phyloP scores from a whole-genome alignment of 2,888 invertebrate genomes.

The Drosophila neoperkinsi region DNA sequence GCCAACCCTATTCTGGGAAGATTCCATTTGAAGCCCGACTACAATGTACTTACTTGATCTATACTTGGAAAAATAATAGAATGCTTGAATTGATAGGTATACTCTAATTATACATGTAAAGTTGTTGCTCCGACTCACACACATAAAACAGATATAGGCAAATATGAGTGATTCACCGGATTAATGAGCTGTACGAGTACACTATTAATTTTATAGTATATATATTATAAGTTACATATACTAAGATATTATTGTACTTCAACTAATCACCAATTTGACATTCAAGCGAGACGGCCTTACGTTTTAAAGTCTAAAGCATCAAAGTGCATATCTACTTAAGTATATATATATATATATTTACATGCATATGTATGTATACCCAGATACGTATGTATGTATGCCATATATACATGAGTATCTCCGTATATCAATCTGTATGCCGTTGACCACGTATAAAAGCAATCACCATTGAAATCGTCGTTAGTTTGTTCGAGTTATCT shows the following conservation, averaged over 20 bases:
- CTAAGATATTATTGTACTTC: conserved; percentile 69
- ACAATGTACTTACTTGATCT: neutral
- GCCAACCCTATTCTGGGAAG: conserved; percentile 1
- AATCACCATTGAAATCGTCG: conserved; percentile 61
- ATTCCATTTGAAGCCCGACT: neutral
- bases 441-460: conserved; percentile 70
- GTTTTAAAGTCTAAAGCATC: conserved; percentile 71
- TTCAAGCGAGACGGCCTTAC: conserved; percentile 71
- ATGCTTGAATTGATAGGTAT: conserved; percentile 6
- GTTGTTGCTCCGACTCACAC: neutral
- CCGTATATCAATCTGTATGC: conserved; percentile 21
- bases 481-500: conserved; percentile 69
- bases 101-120: conserved; percentile 11
- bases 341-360: conserved; percentile 26
- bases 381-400: conserved; percentile 22
- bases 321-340: conserved; percentile 44
- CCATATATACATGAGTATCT: conserved; percentile 3
- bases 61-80: conserved; percentile 2
- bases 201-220: conserved; percentile 31
- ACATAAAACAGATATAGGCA: neutral
- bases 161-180: conserved; percentile 1
- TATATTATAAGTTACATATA: conserved; percentile 52
- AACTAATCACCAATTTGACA: conserved; percentile 75
- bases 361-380: conserved; percentile 11
- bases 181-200: conserved; percentile 22